These are phyloP conservation scores for Takifugu bimaculatus DNA, from an alignment of 2,113 vertebrate species.

Conservation along the genomic window DNA sequence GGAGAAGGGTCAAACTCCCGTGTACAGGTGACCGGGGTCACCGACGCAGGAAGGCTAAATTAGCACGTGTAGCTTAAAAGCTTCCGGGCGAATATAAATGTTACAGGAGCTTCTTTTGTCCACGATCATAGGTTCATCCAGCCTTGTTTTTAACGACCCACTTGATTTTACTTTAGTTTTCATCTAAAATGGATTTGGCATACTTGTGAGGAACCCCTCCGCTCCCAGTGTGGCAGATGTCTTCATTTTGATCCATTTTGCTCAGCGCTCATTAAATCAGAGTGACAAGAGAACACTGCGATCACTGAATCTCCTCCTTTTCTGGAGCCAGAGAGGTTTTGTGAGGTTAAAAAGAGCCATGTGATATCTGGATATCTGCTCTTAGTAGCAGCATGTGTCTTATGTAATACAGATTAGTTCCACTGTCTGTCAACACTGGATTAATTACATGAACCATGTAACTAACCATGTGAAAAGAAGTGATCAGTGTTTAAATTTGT, in stretches of 20 bases:
- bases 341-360: slow-evolving; percentile 20
- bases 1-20: no score
- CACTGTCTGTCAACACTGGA: neutral
- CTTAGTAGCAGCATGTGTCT: slow-evolving; percentile 2
- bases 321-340: slow-evolving; percentile 7
- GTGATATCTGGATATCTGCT: slow-evolving; percentile 2
- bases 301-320: slow-evolving; percentile 4
- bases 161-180: neutral
- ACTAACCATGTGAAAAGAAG: neutral
- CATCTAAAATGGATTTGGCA: slow-evolving; percentile 2
- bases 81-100: neutral
- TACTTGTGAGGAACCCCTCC: neutral
- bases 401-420: neutral
- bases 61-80: no score
- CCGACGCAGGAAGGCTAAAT: no score
- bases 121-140: slow-evolving; percentile 4
- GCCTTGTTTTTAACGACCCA: neutral
- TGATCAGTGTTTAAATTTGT: neutral
- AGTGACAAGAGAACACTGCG: slow-evolving; percentile 30
- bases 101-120: neutral
- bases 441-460: neutral
- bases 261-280: neutral
- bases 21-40: no score
- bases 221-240: slow-evolving; percentile 15
- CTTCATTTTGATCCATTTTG: slow-evolving; percentile 6